Conservation (phyloP, 2,888 invertebrate species). For the Oscheius myriophilus region DNA sequence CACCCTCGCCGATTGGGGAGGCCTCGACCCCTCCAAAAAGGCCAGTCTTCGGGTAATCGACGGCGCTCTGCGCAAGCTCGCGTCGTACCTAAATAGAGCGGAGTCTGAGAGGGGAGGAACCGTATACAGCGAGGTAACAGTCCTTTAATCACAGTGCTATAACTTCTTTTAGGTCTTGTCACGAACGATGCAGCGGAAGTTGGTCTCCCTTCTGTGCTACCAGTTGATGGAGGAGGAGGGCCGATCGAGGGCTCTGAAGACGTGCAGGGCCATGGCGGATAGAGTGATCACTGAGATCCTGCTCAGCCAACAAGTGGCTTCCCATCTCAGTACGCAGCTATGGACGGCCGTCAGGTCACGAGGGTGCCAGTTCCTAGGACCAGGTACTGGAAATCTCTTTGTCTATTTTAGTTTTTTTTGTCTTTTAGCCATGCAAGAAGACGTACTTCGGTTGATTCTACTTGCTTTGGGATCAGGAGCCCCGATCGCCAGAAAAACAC, state of each 20-base stretch:
- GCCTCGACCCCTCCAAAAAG: slow-evolving; percentile 12
- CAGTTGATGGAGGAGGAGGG: slow-evolving; percentile 88
- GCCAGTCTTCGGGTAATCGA: slow-evolving; percentile 4
- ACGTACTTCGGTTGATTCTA: slow-evolving; percentile 87
- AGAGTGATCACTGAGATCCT: slow-evolving; percentile 77
- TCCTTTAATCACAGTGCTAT: background rate
- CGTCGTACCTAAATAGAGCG: slow-evolving; percentile 28
- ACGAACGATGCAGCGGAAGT: slow-evolving; percentile 92
- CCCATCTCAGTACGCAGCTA: slow-evolving; percentile 89
- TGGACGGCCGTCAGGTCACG: slow-evolving; percentile 96
- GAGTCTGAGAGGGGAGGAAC: slow-evolving; percentile 64
- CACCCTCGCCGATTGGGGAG: slow-evolving; percentile 1
- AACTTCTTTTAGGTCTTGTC: slow-evolving; percentile 75
- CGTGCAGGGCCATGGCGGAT: slow-evolving; percentile 91
- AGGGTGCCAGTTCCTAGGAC: slow-evolving; percentile 97
- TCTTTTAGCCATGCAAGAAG: slow-evolving; percentile 91
- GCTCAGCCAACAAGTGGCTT: slow-evolving; percentile 88
- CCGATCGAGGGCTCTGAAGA: slow-evolving; percentile 74
- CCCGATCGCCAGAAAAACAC: slow-evolving; percentile 72
- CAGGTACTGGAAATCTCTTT: slow-evolving; percentile 74
- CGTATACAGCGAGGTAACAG: slow-evolving; percentile 55
- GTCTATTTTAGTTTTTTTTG: background rate
- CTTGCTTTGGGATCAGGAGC: slow-evolving; percentile 85
- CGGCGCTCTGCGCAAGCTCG: slow-evolving; percentile 9
- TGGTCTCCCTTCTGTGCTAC: slow-evolving; percentile 90